Evolutionary conservation across 1,140 invertebrate genomes (phyloP).

Genomic region (Zaprionus kolodkinae): DNA sequence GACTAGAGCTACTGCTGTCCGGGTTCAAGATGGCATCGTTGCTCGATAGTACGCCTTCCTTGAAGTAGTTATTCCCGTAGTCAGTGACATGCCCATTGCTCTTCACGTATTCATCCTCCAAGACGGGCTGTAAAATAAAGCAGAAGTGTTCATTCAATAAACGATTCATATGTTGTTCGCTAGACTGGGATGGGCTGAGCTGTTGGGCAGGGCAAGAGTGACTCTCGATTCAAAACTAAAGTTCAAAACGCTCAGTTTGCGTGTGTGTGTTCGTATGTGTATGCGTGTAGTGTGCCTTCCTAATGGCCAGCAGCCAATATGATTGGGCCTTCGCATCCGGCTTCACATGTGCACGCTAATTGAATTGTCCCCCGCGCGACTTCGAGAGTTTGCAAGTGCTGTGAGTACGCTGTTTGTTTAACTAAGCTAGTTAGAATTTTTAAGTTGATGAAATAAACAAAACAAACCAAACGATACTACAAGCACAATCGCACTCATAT

Average conservation of each 20-base stretch:
- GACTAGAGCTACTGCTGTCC: slow-evolving; percentile 84
- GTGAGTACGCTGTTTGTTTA: slow-evolving; percentile 54
- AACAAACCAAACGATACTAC: slow-evolving; percentile 50
- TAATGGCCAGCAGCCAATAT: slow-evolving; percentile 54
- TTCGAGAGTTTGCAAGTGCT: slow-evolving; percentile 64
- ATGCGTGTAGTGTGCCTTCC: slow-evolving; percentile 34
- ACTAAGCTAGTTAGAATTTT: slow-evolving; percentile 81
- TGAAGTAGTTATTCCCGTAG: slow-evolving; percentile 65
- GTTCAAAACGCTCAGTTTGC: slow-evolving; percentile 33
- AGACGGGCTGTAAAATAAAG: slow-evolving; percentile 83
- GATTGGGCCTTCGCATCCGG: slow-evolving; percentile 77
- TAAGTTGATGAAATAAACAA: slow-evolving; percentile 65
- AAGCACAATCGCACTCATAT: slow-evolving; percentile 11
- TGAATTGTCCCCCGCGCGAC: slow-evolving; percentile 71
- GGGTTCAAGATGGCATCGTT: slow-evolving; percentile 81
- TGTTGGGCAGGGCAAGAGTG: background rate
- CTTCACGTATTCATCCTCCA: slow-evolving; percentile 83
- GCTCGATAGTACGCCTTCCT: slow-evolving; percentile 74
- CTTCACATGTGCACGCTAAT: slow-evolving; percentile 75
- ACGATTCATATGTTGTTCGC: slow-evolving; percentile 3
- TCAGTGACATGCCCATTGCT: slow-evolving; percentile 63
- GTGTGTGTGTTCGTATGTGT: slow-evolving; percentile 10
- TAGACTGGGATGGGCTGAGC: background rate
- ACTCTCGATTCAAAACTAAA: slow-evolving; percentile 23
- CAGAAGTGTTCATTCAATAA: slow-evolving; percentile 12